phyloP scores from a whole-genome alignment of 2,113 vertebrate genomes.

The Furnarius figulus region DNA sequence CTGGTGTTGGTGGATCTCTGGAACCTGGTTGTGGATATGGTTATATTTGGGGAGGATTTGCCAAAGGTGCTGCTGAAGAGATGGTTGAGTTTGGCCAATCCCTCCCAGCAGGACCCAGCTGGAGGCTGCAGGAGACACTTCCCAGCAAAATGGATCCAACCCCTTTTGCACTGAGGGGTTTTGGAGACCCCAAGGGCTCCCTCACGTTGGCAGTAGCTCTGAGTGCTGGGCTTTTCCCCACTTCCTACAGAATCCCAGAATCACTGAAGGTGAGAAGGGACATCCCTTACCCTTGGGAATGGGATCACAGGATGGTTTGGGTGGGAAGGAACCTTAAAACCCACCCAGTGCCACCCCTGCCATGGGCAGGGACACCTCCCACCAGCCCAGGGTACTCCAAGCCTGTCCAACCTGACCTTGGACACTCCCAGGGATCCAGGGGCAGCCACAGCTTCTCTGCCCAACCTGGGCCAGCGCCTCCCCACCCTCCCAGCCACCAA shows the following conservation, averaged over 20 bases:
- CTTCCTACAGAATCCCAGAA: not conserved
- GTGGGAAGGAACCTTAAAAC: not conserved
- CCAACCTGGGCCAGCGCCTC: too few species aligned
- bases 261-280: not conserved
- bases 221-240: not conserved
- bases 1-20: not conserved
- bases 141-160: not conserved
- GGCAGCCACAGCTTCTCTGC: too few species aligned
- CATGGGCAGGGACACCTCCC: too few species aligned
- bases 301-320: not conserved
- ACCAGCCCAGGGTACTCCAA: too few species aligned
- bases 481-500: too few species aligned
- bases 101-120: not conserved
- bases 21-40: not conserved
- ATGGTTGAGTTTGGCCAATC: not conserved
- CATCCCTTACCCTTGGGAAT: not conserved
- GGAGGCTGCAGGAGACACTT: not conserved
- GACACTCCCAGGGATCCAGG: too few species aligned
- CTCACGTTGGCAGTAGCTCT: rapidly evolving
- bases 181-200: not conserved
- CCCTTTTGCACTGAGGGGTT: not conserved
- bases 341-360: not conserved
- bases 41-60: not conserved
- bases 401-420: too few species aligned
- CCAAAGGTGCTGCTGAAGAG: not conserved